Conservation (phyloP, 1,140 invertebrate genomes). For the Melitaea cinxia region DNA sequence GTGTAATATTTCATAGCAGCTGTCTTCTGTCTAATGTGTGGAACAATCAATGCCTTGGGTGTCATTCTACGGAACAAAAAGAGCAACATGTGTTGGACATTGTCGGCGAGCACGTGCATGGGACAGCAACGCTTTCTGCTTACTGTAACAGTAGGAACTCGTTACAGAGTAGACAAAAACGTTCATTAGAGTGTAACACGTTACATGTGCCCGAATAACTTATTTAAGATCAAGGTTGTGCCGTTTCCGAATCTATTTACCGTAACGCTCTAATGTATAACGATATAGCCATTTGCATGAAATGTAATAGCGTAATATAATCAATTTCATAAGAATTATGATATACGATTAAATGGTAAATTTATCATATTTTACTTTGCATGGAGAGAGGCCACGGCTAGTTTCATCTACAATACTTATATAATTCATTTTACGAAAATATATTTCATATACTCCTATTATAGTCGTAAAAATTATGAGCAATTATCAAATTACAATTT, state of each 20-base stretch:
- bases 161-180: constrained; percentile 26
- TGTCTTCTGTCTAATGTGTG: constrained; percentile 51
- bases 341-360: constrained; percentile 1
- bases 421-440: no score
- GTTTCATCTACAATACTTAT: background rate
- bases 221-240: constrained; percentile 6
- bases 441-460: no score
- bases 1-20: constrained; percentile 66
- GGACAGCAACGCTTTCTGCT: constrained; percentile 16
- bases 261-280: background rate
- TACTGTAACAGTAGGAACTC: constrained; percentile 14
- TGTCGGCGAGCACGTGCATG: constrained; percentile 57
- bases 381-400: background rate
- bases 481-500: no score
- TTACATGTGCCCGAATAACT: constrained; percentile 5
- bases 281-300: constrained; percentile 5
- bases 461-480: no score
- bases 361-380: background rate
- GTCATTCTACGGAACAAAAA: constrained; percentile 53
- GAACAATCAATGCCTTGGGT: constrained; percentile 64
- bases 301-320: background rate
- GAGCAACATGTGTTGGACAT: constrained; percentile 61
- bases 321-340: background rate
- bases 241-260: background rate
- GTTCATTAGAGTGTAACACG: constrained; percentile 6